Evolutionary conservation across 2,797 vertebrate genomes (phyloP).

Genomic region (Enteromius viviparus): DNA sequence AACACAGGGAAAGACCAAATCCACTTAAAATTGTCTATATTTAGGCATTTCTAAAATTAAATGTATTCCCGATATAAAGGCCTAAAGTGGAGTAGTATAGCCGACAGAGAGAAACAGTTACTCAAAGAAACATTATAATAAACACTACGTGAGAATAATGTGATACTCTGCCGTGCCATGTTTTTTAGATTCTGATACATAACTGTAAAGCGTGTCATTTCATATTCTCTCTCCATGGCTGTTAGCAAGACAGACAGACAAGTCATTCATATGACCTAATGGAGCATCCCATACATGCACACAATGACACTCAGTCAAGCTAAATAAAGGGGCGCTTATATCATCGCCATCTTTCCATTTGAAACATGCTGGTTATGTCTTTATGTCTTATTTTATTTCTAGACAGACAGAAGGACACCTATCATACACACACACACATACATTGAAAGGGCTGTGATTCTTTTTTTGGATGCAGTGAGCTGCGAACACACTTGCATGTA

Average conservation of each 20-base stretch:
- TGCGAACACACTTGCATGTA: constrained; percentile 62
- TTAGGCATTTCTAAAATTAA: constrained; percentile 50
- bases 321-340: constrained; percentile 93
- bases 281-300: constrained; percentile 87
- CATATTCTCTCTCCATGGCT: constrained; percentile 43
- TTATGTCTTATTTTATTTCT: constrained; percentile 49
- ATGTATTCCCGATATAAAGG: constrained; percentile 54
- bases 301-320: constrained; percentile 92
- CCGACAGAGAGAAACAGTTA: constrained; percentile 25
- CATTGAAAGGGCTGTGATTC: constrained; percentile 73
- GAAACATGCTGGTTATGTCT: constrained; percentile 66
- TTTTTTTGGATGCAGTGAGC: constrained; percentile 69
- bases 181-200: constrained; percentile 33
- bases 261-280: constrained; percentile 90
- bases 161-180: neutral
- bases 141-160: constrained; percentile 5
- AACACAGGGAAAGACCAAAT: constrained; percentile 46
- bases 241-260: constrained; percentile 78
- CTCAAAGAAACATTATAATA: constrained; percentile 31
- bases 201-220: constrained; percentile 35
- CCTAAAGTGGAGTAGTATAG: constrained; percentile 23
- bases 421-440: constrained; percentile 16
- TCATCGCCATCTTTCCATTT: constrained; percentile 67
- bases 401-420: constrained; percentile 23
- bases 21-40: constrained; percentile 55